Evolutionary conservation across 2,888 invertebrate species (phyloP).

Genomic region (Pachliopta kotzebuea): DNA sequence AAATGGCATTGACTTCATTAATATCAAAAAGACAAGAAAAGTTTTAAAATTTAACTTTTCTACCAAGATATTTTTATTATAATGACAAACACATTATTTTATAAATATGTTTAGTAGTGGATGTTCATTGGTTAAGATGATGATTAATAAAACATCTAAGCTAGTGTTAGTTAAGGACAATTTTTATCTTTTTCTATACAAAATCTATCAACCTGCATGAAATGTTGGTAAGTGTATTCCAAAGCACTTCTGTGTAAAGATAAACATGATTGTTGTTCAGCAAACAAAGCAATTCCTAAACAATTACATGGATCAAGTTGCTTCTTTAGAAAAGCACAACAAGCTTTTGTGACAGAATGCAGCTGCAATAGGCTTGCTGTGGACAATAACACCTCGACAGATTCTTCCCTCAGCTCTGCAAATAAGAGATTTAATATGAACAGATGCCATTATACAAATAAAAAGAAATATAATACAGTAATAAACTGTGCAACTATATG

Average conservation of each 20-base stretch:
- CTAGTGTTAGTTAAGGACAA: too few species aligned
- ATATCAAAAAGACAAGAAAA: too few species aligned
- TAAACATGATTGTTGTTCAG: conserved; percentile 93
- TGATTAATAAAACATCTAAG: too few species aligned
- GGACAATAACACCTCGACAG: conserved; percentile 92
- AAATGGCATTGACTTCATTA: too few species aligned
- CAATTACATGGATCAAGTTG: conserved; percentile 97
- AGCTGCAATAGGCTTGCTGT: conserved; percentile 94
- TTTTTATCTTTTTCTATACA: neutral
- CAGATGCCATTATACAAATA: neutral
- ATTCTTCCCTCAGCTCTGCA: conserved; percentile 92
- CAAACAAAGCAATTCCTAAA: conserved; percentile 95
- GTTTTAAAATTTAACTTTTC: too few species aligned
- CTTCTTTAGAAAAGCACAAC: conserved; percentile 93
- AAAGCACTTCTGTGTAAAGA: conserved; percentile 90
- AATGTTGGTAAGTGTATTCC: conserved; percentile 90
- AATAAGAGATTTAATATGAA: conserved; percentile 32
- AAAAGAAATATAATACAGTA: conserved; percentile 16
- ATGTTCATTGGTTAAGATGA: too few species aligned
- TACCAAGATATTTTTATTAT: too few species aligned
- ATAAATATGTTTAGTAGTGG: too few species aligned
- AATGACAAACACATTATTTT: too few species aligned
- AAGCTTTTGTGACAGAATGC: conserved; percentile 91
- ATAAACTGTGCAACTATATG: conserved; percentile 14
- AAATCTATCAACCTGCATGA: conserved; percentile 84